phyloP scores from a whole-genome alignment of 2,888 invertebrate genomes.

The Coecobrya sp. region DNA sequence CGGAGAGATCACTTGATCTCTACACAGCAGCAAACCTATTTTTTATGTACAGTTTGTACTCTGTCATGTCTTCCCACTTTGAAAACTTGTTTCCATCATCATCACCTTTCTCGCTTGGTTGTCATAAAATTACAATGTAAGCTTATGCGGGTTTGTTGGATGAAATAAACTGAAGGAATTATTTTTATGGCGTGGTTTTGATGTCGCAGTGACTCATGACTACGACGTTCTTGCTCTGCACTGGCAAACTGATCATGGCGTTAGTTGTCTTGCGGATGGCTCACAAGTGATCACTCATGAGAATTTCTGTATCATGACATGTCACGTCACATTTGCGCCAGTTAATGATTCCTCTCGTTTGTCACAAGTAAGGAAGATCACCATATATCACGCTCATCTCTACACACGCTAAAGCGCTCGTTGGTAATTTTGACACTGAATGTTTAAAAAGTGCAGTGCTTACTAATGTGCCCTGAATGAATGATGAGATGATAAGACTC shows the following conservation, averaged over 20 bases:
- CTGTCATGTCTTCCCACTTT: background rate
- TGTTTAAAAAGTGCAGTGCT: background rate
- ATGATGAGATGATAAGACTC: background rate
- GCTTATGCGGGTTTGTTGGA: background rate
- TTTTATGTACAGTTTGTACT: background rate
- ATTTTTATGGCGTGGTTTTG: background rate
- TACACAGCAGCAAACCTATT: too few species aligned
- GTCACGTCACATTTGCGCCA: slow-evolving; percentile 29
- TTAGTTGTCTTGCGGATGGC: background rate
- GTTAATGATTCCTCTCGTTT: slow-evolving; percentile 63
- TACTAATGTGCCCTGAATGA: slow-evolving; percentile 1
- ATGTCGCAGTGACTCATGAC: too few species aligned
- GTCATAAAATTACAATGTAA: too few species aligned
- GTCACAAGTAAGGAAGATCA: slow-evolving; percentile 12
- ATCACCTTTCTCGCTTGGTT: background rate
- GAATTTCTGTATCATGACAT: background rate
- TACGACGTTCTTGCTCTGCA: background rate
- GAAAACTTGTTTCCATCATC: background rate
- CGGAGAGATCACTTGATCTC: background rate
- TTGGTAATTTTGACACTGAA: too few species aligned
- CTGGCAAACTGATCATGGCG: background rate
- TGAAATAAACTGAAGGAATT: background rate
- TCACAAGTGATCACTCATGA: background rate
- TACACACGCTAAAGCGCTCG: too few species aligned
- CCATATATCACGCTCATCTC: background rate